phyloP scores from a whole-genome alignment of 2,888 invertebrate species.

The Thereva unica region DNA sequence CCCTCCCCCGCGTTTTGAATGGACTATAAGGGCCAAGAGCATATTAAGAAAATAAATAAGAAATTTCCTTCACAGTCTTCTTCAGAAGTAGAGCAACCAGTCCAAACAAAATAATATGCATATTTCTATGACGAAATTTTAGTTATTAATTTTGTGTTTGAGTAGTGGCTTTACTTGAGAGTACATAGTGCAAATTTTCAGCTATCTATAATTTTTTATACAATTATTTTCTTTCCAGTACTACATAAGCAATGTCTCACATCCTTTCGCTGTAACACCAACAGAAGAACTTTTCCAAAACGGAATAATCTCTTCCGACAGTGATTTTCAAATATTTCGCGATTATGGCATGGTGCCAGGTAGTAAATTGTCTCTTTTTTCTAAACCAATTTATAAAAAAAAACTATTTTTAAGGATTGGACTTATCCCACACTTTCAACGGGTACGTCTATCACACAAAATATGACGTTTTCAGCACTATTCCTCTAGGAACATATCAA shows the following conservation, averaged over 20 bases:
- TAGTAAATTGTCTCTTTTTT: slow-evolving; percentile 45
- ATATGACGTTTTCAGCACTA: slow-evolving; percentile 66
- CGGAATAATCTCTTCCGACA: slow-evolving; percentile 69
- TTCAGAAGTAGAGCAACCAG: too few species aligned
- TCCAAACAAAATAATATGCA: too few species aligned
- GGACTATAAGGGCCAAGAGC: too few species aligned
- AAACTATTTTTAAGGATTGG: slow-evolving; percentile 63
- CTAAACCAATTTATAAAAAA: too few species aligned
- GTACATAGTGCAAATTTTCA: too few species aligned
- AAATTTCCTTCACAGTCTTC: too few species aligned
- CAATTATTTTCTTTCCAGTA: slow-evolving; percentile 48
- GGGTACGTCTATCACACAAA: slow-evolving; percentile 79
- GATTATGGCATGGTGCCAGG: slow-evolving; percentile 69
- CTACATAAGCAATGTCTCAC: slow-evolving; percentile 58
- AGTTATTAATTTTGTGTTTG: too few species aligned
- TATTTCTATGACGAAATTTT: too few species aligned
- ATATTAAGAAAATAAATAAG: too few species aligned
- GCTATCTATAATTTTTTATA: not conserved
- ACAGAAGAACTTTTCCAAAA: slow-evolving; percentile 69
- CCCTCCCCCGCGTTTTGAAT: too few species aligned
- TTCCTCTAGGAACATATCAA: slow-evolving; percentile 73
- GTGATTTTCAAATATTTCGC: slow-evolving; percentile 71
- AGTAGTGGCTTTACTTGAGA: too few species aligned
- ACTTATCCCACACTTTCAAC: slow-evolving; percentile 76
- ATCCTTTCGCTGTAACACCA: slow-evolving; percentile 65